Conservation (phyloP, 92 coral and sea anemone genomes). For the Anthopleura xanthogrammica region DNA sequence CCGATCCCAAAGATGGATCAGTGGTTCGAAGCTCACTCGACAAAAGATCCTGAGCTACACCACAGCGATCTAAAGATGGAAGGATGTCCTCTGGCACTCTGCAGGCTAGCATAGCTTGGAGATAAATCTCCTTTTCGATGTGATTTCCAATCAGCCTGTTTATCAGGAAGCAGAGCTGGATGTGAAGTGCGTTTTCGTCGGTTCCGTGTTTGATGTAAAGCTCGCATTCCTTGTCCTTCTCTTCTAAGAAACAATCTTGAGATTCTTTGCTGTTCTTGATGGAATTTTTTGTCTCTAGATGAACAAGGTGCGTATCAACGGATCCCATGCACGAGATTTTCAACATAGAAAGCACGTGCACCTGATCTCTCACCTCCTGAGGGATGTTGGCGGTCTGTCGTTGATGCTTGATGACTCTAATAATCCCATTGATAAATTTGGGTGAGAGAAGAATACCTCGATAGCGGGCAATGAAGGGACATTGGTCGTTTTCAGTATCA, state of each 20-base stretch:
- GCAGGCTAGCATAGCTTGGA: constrained; percentile 86
- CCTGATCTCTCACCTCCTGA: constrained; percentile 79
- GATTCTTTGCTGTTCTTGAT: constrained; percentile 73
- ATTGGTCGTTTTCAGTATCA: constrained; percentile 51
- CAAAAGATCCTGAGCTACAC: constrained; percentile 84
- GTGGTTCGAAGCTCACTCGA: constrained; percentile 70
- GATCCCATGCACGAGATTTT: constrained; percentile 80
- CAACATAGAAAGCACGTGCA: constrained; percentile 66
- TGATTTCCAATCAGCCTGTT: constrained; percentile 75
- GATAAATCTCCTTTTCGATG: constrained; percentile 76
- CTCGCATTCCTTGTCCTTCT: constrained; percentile 68
- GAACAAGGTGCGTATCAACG: constrained; percentile 78
- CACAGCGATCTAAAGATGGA: constrained; percentile 77
- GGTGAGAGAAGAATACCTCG: constrained; percentile 75
- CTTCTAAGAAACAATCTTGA: constrained; percentile 89
- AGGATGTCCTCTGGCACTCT: constrained; percentile 85
- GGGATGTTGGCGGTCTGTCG: constrained; percentile 84
- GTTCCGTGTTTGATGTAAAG: constrained; percentile 76
- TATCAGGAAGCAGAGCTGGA: constrained; percentile 77
- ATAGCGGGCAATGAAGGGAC: constrained; percentile 71
- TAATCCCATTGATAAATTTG: constrained; percentile 77
- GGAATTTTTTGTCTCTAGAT: constrained; percentile 68
- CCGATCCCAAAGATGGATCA: constrained; percentile 87
- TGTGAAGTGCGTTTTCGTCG: constrained; percentile 79
- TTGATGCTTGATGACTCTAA: constrained; percentile 84